Evolutionary conservation across 1,140 invertebrate species (phyloP), one percentile per base, ranked within the genome.

Genomic region (Thaumetopoea pityocampa): DNA sequence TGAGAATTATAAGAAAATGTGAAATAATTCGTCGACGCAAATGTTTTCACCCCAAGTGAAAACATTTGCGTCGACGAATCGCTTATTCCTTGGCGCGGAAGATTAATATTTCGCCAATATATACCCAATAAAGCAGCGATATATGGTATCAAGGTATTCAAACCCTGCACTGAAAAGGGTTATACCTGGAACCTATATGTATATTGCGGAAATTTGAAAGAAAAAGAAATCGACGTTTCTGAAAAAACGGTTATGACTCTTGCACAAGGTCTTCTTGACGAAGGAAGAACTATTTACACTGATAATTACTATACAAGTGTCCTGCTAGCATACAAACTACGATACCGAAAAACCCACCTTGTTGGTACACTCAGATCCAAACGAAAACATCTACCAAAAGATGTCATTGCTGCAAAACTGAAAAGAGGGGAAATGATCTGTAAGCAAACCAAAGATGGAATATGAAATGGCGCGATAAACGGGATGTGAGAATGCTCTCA

Each of bases 121-220:
- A 34, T 34, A 10, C 17, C 30, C 15, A 34, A 34, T 12, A 34
- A 20, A 20, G 11, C 16, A 6, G 30, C 17, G 5, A 20, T 20
- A 34, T 34, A 34, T 17, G 30, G 30, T 8, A 23, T 23, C n/a
- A 23, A 34, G 20, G 17, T 34, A 9, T 34, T 34, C 9, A 34
- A 20, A 10, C 22, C 20, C 2, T 34, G 30, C 20, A 34, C 18
- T 18, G 12, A 34, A 18, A 20, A 34, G 17, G 30, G 30, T 8
- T 19, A 22, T 11, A 34, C 30, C 6, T 20, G 30, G 30, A 34
- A 34, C 30, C 12, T 34, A 9, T 9, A 1, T 18, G 30, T 34
- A 19, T 34, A 22, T 20, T 34, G 30, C 20, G 17, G 16, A 5
- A 34, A 34, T 20, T 20, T 11, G 16, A 34, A 18, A 10, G 18